Percentiles rank a stretch among this genome's conserved stretches.
Conservation (phyloP, 1,140 invertebrate genomes). For the Apolygus lucorum region DNA sequence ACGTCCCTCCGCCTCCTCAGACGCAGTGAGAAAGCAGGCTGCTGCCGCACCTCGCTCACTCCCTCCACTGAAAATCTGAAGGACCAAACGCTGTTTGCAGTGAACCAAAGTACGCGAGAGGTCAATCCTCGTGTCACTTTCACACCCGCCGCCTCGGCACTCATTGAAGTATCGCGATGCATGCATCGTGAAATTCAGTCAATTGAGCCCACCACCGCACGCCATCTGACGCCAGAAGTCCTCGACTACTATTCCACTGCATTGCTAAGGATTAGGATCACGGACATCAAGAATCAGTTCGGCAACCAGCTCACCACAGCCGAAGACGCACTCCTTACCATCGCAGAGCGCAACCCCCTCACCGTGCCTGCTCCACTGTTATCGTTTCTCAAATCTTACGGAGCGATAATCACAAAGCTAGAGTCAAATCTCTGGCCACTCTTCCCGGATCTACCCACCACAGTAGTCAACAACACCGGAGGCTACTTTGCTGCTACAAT, state of each 20-base stretch:
- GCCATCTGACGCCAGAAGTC: not conserved
- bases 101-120: not conserved
- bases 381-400: too few relatives aligned
- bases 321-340: not conserved
- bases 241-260: conserved; percentile 1
- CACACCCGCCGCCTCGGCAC: not conserved
- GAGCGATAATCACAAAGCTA: not conserved
- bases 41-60: not conserved
- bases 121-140: conserved; percentile 1
- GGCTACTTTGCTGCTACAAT: too few relatives aligned
- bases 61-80: not conserved
- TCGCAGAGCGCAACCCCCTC: not conserved
- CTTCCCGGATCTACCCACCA: not conserved
- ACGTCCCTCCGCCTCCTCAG: not conserved
- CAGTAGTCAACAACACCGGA: not conserved
- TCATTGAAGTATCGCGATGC: not conserved
- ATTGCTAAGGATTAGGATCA: not conserved
- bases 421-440: not conserved
- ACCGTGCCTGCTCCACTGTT: too few relatives aligned
- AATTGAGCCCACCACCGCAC: not conserved
- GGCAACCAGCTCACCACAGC: not conserved
- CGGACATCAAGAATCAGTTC: not conserved
- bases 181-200: not conserved
- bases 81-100: not conserved
- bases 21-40: not conserved